Evolutionary conservation across 2,888 invertebrate genomes (phyloP).

Genomic region (Caprella mutica): DNA sequence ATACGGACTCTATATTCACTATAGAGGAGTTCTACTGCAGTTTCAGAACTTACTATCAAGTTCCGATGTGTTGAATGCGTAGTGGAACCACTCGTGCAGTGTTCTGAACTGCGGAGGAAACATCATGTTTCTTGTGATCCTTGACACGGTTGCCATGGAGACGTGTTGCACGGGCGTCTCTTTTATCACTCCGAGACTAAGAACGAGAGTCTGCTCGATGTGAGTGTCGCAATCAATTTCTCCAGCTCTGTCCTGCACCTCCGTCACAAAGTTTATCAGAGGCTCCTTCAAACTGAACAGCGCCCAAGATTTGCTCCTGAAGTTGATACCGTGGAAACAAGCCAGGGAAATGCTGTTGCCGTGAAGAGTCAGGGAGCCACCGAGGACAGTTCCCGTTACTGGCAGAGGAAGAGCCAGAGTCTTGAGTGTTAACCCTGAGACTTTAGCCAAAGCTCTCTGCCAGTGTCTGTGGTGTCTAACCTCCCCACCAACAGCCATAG

Average conservation of each 20-base stretch:
- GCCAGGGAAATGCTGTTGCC: conserved; percentile 79
- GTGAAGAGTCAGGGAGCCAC: conserved; percentile 42
- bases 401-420: conserved; percentile 43
- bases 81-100: conserved; percentile 91
- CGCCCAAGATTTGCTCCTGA: conserved; percentile 92
- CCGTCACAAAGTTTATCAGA: conserved; percentile 81
- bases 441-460: conserved; percentile 74
- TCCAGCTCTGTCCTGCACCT: conserved; percentile 61
- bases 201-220: conserved; percentile 80
- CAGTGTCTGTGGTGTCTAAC: conserved; percentile 65
- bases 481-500: conserved; percentile 18
- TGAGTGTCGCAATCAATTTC: conserved; percentile 41
- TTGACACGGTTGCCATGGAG: conserved; percentile 88
- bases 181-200: conserved; percentile 61
- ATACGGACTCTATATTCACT: no score
- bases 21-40: not conserved
- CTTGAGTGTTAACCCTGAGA: conserved; percentile 67
- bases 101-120: conserved; percentile 93
- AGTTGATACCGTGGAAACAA: conserved; percentile 94
- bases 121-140: conserved; percentile 77
- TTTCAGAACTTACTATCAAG: conserved; percentile 50
- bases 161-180: conserved; percentile 58
- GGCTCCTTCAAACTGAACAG: conserved; percentile 86
- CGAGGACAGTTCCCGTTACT: conserved; percentile 60
- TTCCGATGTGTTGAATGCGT: conserved; percentile 87